phyloP scores from a whole-genome alignment of 1,140 invertebrate species.

The Cyrtorhinus lividipennis region DNA sequence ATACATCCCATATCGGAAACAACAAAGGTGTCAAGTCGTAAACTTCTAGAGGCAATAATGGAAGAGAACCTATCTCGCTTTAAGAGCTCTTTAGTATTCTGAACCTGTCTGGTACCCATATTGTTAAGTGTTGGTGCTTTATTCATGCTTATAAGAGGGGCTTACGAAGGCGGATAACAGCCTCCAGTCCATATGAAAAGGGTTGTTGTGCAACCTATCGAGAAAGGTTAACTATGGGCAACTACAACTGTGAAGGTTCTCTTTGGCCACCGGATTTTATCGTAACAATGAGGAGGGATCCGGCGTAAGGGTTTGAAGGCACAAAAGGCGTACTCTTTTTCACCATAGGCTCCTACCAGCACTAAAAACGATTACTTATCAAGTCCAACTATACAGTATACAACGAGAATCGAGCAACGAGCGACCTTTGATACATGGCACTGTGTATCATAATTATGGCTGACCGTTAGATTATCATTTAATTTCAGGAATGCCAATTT shows the following conservation, averaged over 20 bases:
- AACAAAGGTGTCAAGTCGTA: conserved; percentile 1
- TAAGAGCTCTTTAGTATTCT: background rate
- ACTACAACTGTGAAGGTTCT: background rate
- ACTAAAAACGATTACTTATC: no score
- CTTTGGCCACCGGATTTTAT: background rate
- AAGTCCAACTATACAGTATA: no score
- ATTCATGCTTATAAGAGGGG: background rate
- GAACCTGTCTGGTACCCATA: background rate
- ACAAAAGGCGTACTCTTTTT: no score
- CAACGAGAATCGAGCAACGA: no score
- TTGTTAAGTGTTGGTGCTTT: background rate
- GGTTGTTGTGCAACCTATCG: background rate
- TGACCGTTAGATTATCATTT: no score
- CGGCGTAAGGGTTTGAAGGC: no score
- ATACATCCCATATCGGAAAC: background rate
- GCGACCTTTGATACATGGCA: no score
- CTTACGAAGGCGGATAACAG: background rate
- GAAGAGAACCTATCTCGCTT: background rate
- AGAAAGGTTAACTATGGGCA: background rate
- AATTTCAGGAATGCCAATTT: no score
- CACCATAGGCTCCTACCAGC: no score
- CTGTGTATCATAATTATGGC: no score
- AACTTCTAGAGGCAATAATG: background rate
- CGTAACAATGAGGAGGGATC: background rate
- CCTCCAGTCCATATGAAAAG: background rate